phyloP scores from a whole-genome alignment of 1,140 invertebrate genomes.

The Chrysopa pallens region DNA sequence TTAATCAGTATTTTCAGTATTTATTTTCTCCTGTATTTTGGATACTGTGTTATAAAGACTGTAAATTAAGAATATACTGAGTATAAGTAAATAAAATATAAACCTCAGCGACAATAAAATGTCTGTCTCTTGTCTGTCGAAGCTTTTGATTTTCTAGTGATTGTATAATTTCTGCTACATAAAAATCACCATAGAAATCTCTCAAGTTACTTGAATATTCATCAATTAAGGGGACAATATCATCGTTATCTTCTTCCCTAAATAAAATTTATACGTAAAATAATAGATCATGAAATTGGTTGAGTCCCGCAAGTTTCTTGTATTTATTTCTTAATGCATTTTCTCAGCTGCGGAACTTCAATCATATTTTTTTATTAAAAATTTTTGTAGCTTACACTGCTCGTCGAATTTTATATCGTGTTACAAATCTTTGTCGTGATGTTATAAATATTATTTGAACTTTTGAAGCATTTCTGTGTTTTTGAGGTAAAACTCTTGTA shows the following conservation, averaged over 20 bases:
- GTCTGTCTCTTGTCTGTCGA: slow-evolving; percentile 18
- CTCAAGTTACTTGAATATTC: slow-evolving; percentile 28
- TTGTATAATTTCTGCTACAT: slow-evolving; percentile 47
- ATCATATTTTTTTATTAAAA: not conserved
- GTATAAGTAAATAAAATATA: slow-evolving; percentile 5
- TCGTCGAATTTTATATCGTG: slow-evolving; percentile 27
- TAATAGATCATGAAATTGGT: too few species aligned
- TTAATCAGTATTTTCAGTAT: too few species aligned
- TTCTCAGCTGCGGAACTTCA: not conserved
- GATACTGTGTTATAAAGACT: too few species aligned
- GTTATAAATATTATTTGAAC: slow-evolving; percentile 19
- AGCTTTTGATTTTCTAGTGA: slow-evolving; percentile 17
- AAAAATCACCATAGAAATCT: slow-evolving; percentile 47
- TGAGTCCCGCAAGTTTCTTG: too few species aligned
- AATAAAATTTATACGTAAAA: not conserved
- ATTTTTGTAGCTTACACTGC: slow-evolving; percentile 24
- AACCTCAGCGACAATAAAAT: slow-evolving; percentile 26
- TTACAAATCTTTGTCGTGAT: slow-evolving; percentile 20
- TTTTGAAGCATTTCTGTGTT: not conserved
- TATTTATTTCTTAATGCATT: too few species aligned
- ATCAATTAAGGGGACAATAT: slow-evolving; percentile 44
- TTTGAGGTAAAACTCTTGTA: slow-evolving; percentile 8
- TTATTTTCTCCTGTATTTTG: too few species aligned
- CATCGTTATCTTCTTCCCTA: slow-evolving; percentile 56
- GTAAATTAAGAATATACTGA: too few species aligned